Evolutionary conservation across 2,797 vertebrate species (phyloP), one percentile per base, ranked within the genome.

Genomic region (Perodicticus potto): DNA sequence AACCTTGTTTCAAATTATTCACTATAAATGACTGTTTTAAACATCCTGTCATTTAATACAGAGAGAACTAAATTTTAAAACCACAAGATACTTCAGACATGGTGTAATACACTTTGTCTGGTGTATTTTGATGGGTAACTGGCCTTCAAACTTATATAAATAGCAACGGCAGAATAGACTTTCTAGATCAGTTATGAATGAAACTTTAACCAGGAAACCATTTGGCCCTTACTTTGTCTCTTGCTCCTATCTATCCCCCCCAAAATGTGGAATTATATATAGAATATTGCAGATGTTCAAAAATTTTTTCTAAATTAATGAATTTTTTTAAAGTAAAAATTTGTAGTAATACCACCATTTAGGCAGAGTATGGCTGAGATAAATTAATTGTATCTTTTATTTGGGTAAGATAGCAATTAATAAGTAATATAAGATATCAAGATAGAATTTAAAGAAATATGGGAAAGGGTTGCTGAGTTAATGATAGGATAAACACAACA

Each of bases 61-160:
- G 61, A 27, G 7, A 78, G 70, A 93, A 93, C 17, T 69, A 94
- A 70, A 67, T 76, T 84, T n/a, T 89, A 83, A 94, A 86, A 2
- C 8, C 32, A 72, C 0, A 7, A 45, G 13, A 86, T 0, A 63
- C 14, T 89, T 84, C 43, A 94, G 37, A 91, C 80, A 17, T 67
- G 25, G 4, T 49, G 2, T 43, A 63, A 77, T 69, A 11, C 3
- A 89, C 4, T 57, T 40, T 5, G 14, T 53, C 49, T 53, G 49
- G 14, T 53, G 49, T 16, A 53, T 53, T 53, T 53, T 53, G 91
- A 45, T 10, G 43, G n/a, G 20, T 23, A 4, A 40, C 32, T 84
- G 14, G 7, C 20, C 16, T 80, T 74, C 37, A 59, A 82, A 23
- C 1, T 91, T 91, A 32, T 55, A 63, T 45, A 85, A 77, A 74